Evolutionary conservation across 2,797 vertebrate genomes (phyloP), one percentile per base, ranked within the genome.

Genomic region (Heliangelus exortis): DNA sequence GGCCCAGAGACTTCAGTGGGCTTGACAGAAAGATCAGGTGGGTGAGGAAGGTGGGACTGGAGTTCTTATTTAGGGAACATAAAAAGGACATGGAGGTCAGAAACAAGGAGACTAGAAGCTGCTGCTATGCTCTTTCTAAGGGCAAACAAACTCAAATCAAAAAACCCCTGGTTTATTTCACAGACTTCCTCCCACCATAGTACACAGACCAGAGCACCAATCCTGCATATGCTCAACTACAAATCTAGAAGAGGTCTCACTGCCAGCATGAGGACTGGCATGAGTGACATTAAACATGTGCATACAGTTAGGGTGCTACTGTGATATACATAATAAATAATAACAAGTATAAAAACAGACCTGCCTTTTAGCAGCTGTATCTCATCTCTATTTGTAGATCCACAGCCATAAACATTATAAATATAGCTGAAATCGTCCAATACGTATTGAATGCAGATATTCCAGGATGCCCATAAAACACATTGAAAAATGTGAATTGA

Each of bases 401-500:
- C 20, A 84, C 45, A 74, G 26, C 28, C 61, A 41, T 45, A 92
- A 95, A 75, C 0, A 1, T 93, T 93, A 66, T 45, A 91, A 90
- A 45, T 84, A 85, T 63, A 96, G 23, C 45, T 95, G 80, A 90
- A 92, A 89, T 80, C 7, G 0, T 76, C 58, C 57, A 81, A 71
- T 87, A 92, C 86, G 59, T 93, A 92, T 83, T 89, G 87, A 91
- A 62, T 34, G 25, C 75, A 75, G 82, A 55, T 87, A 96, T 88
- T 94, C 80, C 85, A 92, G 81, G 65, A 95, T 97, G 91, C 90
- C 81, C 50, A 83, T 96, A 95, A 97, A 97, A 86, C 92, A 67
- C 84, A 76, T 43, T 82, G 74, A 93, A 96, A 96, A 96, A 93
- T 87, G 73, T 93, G 95, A 97, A 88, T 84, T 92, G 95, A 97